Base-by-base conservation (phyloP, 2,888 invertebrate genomes). In the Caradrina clavipalpis region DNA sequence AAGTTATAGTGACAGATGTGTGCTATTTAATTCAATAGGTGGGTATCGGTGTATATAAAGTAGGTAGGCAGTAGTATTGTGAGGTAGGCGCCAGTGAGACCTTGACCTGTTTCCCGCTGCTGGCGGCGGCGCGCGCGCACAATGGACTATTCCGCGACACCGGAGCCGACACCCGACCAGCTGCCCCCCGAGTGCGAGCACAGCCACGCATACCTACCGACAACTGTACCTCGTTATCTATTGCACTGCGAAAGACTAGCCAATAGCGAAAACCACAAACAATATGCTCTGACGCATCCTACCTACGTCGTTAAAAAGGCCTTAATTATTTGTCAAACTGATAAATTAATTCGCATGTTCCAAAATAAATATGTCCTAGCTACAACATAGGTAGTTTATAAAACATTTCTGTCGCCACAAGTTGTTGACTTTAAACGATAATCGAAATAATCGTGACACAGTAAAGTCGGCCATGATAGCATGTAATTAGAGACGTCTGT, bases 101-200 rank as follows among this genome's bases (percentile, higher is more conserved):
- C 95, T 94, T 95, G 95, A 95, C 94, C 94, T 82, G 90, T 92
- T 92, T 92, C 88, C 82, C 86, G 86, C 78, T 76, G 73, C 50
- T 73, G 84, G 85, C 81, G 84, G 65, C 80, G 84, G 85, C 85
- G 83, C 80, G 82, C 78, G 80, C 83, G 84, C 85, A 93, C 93
- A 93, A 94, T 94, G 91, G 91, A 87, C 92, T 89, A 92, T 92
- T 94, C 90, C 88, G 90, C 89, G 94, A 91, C 93, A 94, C 86
- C 91, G 88, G 93, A 94, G 87, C 89, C 89, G 89, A 85, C 88
- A 91, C 80, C 86, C 86, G 88, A 89, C 74, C 85, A 80, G 78
- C 87, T 84, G 81, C 85, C 86, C 76, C 79, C 82, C 82, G 79
- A 67, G 74, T 35, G 65, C 67, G 35, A 39, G 61, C 78, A 62